Percentiles rank a stretch among this genome's conserved stretches.
These are phyloP conservation scores for Zaprionus bogoriensis DNA, from an alignment of 2,888 invertebrate species.

Conservation along the genomic window DNA sequence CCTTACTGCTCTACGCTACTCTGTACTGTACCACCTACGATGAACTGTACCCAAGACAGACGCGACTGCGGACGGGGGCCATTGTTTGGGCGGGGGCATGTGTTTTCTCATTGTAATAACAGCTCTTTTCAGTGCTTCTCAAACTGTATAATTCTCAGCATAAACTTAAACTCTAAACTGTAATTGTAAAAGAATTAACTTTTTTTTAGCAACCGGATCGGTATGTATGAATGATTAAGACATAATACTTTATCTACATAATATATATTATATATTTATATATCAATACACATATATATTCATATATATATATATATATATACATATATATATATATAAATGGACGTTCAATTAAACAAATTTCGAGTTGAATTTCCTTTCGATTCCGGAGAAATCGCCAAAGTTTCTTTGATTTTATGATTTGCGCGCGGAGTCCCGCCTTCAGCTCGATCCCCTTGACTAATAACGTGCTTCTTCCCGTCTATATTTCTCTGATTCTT, in stretches of 20 bases:
- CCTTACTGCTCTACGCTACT: too few relatives aligned
- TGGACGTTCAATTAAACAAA: slow-evolving; percentile 26
- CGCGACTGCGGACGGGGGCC: not conserved
- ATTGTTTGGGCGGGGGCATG: not conserved
- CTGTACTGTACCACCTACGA: too few relatives aligned
- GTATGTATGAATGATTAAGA: slow-evolving; percentile 72
- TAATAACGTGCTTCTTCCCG: slow-evolving; percentile 43
- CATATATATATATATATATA: slow-evolving; percentile 12
- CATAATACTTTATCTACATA: slow-evolving; percentile 34
- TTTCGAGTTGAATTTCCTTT: slow-evolving; percentile 28
- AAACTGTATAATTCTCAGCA: slow-evolving; percentile 55
- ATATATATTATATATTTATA: slow-evolving; percentile 33
- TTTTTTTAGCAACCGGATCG: slow-evolving; percentile 78
- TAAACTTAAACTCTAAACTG: slow-evolving; percentile 42
- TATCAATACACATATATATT: slow-evolving; percentile 1
- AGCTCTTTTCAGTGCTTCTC: slow-evolving; percentile 77
- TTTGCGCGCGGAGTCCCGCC: slow-evolving; percentile 16
- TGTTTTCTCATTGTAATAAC: slow-evolving; percentile 69
- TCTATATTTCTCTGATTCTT: slow-evolving; percentile 70
- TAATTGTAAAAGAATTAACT: slow-evolving; percentile 71
- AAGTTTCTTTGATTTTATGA: slow-evolving; percentile 10
- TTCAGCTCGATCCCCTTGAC: slow-evolving; percentile 20
- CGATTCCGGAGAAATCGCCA: not conserved
- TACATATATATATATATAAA: slow-evolving; percentile 9
- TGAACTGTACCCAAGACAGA: not conserved